Percentiles rank a stretch among this genome's conserved stretches.
phyloP scores from a whole-genome alignment of 2,797 vertebrate genomes.

The Hozukius guyotensis region DNA sequence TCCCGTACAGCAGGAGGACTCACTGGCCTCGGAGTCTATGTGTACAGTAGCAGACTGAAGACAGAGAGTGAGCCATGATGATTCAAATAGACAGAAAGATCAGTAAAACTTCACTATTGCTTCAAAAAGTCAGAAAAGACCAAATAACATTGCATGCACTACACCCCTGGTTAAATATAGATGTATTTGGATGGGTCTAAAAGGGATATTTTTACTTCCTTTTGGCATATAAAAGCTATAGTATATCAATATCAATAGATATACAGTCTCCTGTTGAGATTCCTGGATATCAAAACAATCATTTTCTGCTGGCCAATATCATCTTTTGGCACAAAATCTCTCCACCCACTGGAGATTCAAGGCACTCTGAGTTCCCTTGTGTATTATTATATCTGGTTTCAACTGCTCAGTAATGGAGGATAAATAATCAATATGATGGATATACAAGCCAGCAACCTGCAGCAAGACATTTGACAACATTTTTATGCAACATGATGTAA shows the following conservation, averaged over 20 bases:
- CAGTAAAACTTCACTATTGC: not conserved
- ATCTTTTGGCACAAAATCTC: not conserved
- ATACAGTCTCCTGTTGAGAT: not conserved
- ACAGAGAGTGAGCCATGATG: not conserved
- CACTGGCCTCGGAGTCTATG: not conserved
- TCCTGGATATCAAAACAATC: slow-evolving; percentile 7
- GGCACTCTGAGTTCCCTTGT: not conserved
- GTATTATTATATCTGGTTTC: not conserved
- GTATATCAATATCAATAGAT: not conserved
- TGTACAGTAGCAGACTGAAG: not conserved
- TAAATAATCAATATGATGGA: not conserved
- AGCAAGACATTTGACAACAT: not conserved
- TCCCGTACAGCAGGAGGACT: slow-evolving; percentile 28
- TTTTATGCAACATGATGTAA: not conserved
- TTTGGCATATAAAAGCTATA: not conserved
- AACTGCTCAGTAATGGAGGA: not conserved
- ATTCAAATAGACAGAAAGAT: not conserved
- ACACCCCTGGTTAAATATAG: not conserved
- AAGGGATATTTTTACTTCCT: not conserved
- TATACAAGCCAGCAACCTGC: not conserved
- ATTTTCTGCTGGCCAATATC: not conserved
- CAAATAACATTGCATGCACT: not conserved
- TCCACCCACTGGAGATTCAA: not conserved
- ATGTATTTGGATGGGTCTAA: not conserved
- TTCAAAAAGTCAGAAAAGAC: not conserved